phyloP scores from a whole-genome alignment of 2,888 invertebrate species.

The Lochmaea crataegi region DNA sequence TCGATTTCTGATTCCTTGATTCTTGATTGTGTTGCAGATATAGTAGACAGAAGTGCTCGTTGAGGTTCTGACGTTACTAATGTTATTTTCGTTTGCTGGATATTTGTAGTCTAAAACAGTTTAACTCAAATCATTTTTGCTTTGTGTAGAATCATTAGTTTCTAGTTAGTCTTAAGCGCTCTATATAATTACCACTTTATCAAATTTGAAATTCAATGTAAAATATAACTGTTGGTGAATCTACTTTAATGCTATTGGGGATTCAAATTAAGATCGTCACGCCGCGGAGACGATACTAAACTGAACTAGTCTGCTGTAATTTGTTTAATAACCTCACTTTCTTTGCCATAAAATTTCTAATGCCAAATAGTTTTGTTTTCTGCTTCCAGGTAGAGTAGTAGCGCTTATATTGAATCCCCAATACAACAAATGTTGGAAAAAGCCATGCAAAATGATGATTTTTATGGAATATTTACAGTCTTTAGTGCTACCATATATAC shows the following conservation, averaged over 20 bases:
- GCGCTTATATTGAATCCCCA: too few species aligned
- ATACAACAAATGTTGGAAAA: neutral
- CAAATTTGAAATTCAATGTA: too few species aligned
- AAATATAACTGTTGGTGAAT: too few species aligned
- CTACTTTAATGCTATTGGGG: too few species aligned
- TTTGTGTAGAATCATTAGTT: neutral
- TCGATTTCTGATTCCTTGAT: slow-evolving; percentile 88
- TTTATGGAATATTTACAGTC: neutral
- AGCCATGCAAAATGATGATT: neutral
- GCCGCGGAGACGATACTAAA: too few species aligned
- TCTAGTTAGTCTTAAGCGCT: neutral
- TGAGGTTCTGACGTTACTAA: slow-evolving; percentile 91
- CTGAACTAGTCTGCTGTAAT: too few species aligned
- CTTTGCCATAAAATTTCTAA: too few species aligned
- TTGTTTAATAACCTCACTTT: too few species aligned
- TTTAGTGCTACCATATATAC: slow-evolving; percentile 37
- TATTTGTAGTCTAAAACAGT: slow-evolving; percentile 52
- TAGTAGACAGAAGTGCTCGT: slow-evolving; percentile 90
- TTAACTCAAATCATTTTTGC: neutral
- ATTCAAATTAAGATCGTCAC: too few species aligned
- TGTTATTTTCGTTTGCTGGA: slow-evolving; percentile 87
- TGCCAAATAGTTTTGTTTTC: too few species aligned
- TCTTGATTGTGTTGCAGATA: slow-evolving; percentile 88
- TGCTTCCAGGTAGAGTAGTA: too few species aligned
- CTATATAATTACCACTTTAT: neutral